Evolutionary conservation across 2,113 vertebrate species (phyloP), one percentile per base, ranked within the genome.

Genomic region (Coturnix japonica): DNA sequence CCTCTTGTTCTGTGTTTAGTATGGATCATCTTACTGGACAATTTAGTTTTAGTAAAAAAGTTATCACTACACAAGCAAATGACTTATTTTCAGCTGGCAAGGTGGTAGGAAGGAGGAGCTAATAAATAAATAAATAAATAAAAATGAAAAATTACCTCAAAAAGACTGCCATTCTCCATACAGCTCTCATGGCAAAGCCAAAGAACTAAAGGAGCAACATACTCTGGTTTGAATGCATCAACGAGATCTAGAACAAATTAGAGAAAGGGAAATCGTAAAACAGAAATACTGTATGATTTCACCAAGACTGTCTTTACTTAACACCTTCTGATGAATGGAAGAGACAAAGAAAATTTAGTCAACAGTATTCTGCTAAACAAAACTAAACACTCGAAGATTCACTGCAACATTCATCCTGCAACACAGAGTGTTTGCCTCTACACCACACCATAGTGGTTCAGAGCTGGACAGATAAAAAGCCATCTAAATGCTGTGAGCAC

Each of bases 161-260:
- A 99, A 26, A 99, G 95, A 76, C 98, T 93, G 61, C 99, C 99
- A 61, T 98, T 99, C 94, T 99, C 99, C n/a, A 95, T 91, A 96
- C 99, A 99, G 80, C 97, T 98, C 43, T 99, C 98, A 1, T 99
- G 99, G 92, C 98, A 99, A 91, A 99, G 98, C 99, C 99, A 99
- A 80, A 99, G 95, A 51, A 99, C 98, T 82, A 99, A 93, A 4
- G 99, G 99, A 89, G 99, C 97, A 82, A 99, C 98, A 19, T 99
- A 99, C 39, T 99, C 99, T 0, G 99, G 97, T 93, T 99, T 99
- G 95, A 99, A 96, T 57, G 98, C 97, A 43, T 98, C 98, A 51
- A 99, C 1, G 23, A 99, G 74, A 95, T 99, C 99, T 99, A 95
- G 78, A 95, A 69, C 9, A 91, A 85, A 96, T 23, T 8, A 1